Conservation (phyloP, 2,797 vertebrate species). For the Merluccius polli region DNA sequence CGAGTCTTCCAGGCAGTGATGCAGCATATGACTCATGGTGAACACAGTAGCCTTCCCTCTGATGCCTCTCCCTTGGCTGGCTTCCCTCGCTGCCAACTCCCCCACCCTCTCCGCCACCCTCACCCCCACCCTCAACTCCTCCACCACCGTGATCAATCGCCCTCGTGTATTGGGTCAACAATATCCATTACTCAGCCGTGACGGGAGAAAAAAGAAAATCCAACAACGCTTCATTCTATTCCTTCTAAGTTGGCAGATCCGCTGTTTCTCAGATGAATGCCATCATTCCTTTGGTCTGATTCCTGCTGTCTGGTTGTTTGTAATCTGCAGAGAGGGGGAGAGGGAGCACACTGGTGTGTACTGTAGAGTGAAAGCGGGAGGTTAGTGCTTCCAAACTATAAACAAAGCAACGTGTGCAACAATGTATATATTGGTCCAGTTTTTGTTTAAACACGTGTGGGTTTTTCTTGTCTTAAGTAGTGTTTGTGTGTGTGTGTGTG, state of each 20-base stretch:
- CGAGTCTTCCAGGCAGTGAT: conserved; percentile 48
- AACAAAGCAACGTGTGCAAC: neutral
- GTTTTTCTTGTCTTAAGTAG: neutral
- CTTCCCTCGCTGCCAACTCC: conserved; percentile 24
- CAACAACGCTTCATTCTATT: conserved; percentile 9
- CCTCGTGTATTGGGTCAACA: conserved; percentile 17
- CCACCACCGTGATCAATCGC: conserved; percentile 28
- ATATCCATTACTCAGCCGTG: conserved; percentile 24
- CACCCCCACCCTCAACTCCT: no score
- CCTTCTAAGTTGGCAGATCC: conserved; percentile 10
- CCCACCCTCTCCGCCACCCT: neutral
- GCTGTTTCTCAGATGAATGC: conserved; percentile 4
- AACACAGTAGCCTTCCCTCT: conserved; percentile 33
- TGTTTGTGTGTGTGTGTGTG: neutral
- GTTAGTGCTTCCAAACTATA: conserved; percentile 12
- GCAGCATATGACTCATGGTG: conserved; percentile 44
- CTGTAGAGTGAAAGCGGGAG: neutral
- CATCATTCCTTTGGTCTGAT: conserved; percentile 1
- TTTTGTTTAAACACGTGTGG: neutral
- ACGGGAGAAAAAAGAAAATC: conserved; percentile 33
- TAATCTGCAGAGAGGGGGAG: neutral
- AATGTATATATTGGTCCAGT: neutral
- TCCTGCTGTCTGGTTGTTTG: neutral
- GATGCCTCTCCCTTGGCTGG: conserved; percentile 13
- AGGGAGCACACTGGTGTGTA: no score